These are phyloP conservation scores for Drosophila merina DNA, from an alignment of 2,888 invertebrate genomes.

Conservation along the genomic window DNA sequence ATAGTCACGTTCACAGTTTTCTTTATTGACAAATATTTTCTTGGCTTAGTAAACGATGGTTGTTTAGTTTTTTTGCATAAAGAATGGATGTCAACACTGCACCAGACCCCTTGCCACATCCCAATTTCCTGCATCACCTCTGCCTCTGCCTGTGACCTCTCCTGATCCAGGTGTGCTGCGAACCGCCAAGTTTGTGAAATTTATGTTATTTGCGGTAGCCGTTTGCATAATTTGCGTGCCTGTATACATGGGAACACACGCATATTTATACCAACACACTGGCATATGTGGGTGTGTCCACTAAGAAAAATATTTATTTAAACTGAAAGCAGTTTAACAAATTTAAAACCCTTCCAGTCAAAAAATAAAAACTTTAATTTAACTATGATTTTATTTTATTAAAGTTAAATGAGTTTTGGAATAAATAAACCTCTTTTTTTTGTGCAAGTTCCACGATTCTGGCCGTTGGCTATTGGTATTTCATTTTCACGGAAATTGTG, in stretches of 20 bases:
- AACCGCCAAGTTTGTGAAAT: conserved; percentile 74
- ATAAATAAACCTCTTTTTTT: not conserved
- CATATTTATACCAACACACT: conserved; percentile 7
- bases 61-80: conserved; percentile 1
- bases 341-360: not conserved
- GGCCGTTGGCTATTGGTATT: conserved; percentile 61
- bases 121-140: not conserved
- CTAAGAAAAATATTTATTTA: not conserved
- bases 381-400: not conserved
- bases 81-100: conserved; percentile 18
- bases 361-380: not conserved
- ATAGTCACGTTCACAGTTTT: not conserved
- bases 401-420: too few relatives aligned
- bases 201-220: conserved; percentile 77
- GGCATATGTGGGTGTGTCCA: conserved; percentile 8
- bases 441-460: conserved; percentile 28
- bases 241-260: conserved; percentile 40
- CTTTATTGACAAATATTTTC: not conserved
- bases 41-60: not conserved
- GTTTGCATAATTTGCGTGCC: conserved; percentile 79
- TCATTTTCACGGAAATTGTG: conserved; percentile 66
- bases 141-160: not conserved
- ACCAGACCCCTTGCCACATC: not conserved
- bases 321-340: not conserved
- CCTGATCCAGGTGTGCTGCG: conserved; percentile 67